A percentile compares a stretch with the other conserved stretches of the same genome.
Evolutionary conservation across 2,113 vertebrate genomes (phyloP).

Genomic region (Heliornis fulica): DNA sequence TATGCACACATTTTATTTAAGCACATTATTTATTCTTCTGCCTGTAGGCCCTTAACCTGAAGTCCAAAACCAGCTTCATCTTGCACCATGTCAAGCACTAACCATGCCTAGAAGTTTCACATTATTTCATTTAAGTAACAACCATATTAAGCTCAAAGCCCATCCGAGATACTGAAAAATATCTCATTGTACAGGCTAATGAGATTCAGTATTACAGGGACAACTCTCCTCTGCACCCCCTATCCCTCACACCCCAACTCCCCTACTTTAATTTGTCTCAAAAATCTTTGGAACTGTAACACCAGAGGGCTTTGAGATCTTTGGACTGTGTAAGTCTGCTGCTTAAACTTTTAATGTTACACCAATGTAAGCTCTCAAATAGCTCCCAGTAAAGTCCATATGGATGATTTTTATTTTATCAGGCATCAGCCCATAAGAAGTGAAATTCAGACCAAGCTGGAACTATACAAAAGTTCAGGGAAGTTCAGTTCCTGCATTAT

Average conservation of each 20-base stretch:
- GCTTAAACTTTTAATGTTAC: background rate
- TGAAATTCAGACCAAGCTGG: slow-evolving; percentile 6
- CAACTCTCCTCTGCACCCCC: background rate
- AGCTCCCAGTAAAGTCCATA: background rate
- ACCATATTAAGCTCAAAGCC: slow-evolving; percentile 1
- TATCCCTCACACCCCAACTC: too few species aligned
- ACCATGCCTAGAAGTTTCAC: background rate
- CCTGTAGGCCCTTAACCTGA: slow-evolving; percentile 5
- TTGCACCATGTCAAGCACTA: background rate
- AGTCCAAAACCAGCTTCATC: background rate
- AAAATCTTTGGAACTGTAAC: slow-evolving; percentile 1
- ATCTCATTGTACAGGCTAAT: slow-evolving; percentile 24
- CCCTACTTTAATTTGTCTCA: background rate
- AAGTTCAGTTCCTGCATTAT: slow-evolving; percentile 7
- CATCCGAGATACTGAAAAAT: slow-evolving; percentile 44
- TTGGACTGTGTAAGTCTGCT: slow-evolving; percentile 1
- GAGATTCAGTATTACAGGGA: slow-evolving; percentile 22
- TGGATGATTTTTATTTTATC: background rate
- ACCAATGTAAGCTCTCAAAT: background rate
- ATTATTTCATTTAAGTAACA: slow-evolving; percentile 50
- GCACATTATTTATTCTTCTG: background rate
- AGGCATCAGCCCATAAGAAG: background rate
- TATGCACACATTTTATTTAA: background rate
- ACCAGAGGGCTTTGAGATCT: background rate
- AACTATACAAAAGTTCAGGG: background rate